Evolutionary conservation across 2,888 invertebrate genomes (phyloP), one percentile per base, ranked within the genome.

Genomic region (Sinohyriopsis cumingii): DNA sequence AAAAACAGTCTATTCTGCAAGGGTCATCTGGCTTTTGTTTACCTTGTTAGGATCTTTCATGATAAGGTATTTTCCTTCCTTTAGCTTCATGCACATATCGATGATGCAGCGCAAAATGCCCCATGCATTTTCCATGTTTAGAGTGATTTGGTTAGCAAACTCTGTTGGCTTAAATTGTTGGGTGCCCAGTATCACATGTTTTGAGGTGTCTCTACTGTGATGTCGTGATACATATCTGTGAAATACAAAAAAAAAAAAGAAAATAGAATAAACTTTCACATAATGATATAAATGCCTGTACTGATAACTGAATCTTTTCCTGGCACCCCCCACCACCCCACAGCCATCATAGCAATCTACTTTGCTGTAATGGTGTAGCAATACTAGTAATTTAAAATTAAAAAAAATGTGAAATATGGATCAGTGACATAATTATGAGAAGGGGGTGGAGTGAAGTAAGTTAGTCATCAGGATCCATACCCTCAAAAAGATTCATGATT

Each of bases 101-200:
- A 99, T 95, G 86, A 99, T 96, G 90, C 98, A 99, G 22, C 99
- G 93, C 74, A 99, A 92, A 72, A 99, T 96, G 78, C 98, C 99
- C 99, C 99, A 99, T 4, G 97, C 98, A 91, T 99, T 99, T 91
- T 99, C 99, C 98, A 99, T 97, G 89, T 97, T 98, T 86, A 99
- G 92, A 91, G 98, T 98, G 89, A 99, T 99, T 91, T 99, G 99
- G 15, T 96, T 96, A 19, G 99, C 99, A 91, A 99, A 99, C 92
- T 99, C 99, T 88, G 95, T 94, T 19, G 99, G 99, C 90, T 97
- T 98, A 91, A 98, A 99, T 91, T 98, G 98, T 90, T 98, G 98
- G n/a, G 90, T 89, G 77, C 98, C 98, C 79, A 99, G 92, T 85
- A 99, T 97, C 63, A 98, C 97, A 91, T 99, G 99, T 72, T 97